phyloP scores from a whole-genome alignment of 1,140 invertebrate genomes.

The Diploscapter pachys region DNA sequence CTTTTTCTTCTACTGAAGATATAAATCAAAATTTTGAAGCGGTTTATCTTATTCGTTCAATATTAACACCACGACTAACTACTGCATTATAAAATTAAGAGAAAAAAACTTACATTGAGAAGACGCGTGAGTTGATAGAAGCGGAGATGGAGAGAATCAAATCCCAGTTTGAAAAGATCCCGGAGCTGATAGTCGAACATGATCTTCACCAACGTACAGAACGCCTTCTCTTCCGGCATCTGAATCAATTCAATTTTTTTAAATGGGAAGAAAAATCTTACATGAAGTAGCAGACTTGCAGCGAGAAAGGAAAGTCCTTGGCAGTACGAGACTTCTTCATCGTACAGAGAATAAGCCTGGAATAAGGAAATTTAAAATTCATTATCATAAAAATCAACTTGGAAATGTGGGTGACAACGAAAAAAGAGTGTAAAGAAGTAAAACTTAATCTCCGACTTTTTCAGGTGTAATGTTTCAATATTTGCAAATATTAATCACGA shows the following conservation, averaged over 20 bases:
- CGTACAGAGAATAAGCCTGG: slow-evolving; percentile 88
- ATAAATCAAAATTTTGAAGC: slow-evolving; percentile 5
- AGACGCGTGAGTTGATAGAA: slow-evolving; percentile 93
- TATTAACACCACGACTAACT: not conserved
- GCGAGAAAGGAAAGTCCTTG: slow-evolving; percentile 95
- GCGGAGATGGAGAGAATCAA: slow-evolving; percentile 72
- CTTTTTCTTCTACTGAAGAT: not conserved
- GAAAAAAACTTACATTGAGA: slow-evolving; percentile 71
- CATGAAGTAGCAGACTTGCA: slow-evolving; percentile 87
- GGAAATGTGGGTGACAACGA: not conserved
- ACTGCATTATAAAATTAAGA: not conserved
- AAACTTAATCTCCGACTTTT: no score
- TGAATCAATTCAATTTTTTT: slow-evolving; percentile 59
- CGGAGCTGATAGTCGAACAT: slow-evolving; percentile 94
- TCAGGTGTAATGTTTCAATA: no score
- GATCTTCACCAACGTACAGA: slow-evolving; percentile 88
- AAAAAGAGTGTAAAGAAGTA: not conserved
- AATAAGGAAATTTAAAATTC: not conserved
- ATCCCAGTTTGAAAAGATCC: slow-evolving; percentile 71
- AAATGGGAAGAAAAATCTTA: slow-evolving; percentile 63
- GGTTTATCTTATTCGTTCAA: not conserved
- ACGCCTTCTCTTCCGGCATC: slow-evolving; percentile 99
- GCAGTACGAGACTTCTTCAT: slow-evolving; percentile 95
- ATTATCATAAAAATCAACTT: not conserved
- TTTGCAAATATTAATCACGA: no score